Evolutionary conservation across 2,113 vertebrate genomes (phyloP), one percentile per base, ranked within the genome.

Genomic region (Ammospiza caudacuta): DNA sequence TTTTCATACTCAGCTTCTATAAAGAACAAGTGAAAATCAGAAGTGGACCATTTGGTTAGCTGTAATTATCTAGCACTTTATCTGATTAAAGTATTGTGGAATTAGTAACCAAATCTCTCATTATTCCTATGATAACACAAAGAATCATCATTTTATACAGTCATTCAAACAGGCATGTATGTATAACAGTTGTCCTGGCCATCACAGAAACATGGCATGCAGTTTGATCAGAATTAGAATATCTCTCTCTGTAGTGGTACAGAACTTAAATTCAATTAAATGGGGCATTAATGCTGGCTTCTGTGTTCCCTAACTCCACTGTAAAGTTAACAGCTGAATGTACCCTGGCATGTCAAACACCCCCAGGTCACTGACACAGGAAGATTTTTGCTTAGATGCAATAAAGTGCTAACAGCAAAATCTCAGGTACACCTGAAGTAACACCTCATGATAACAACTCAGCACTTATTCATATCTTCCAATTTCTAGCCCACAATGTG

Each of bases 71-170:
- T 46, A 69, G 75, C 68, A 76, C 75, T 91, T 94, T 47, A 89
- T 89, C 90, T 68, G 89, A 96, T 94, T 92, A 86, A 93, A 94
- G 24, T 47, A 62, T 77, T 62, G 64, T 47, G 54, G 90, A 89
- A 93, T 86, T 94, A 96, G 66, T 80, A 94, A 93, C 18, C 91
- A 84, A 74, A 85, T 85, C 66, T 90, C 59, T 89, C 62, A 37
- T 93, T 89, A 91, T 61, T 93, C 75, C 79, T 66, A 12, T 16
- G 31, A 57, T 31, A 94, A 62, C 39, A 68, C 52, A 83, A 89
- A 84, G 59, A 83, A 86, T 85, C 43, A 63, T 41, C 49, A 84
- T 80, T 81, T 95, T 63, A 70, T 23, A 74, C 35, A 61, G 79
- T 79, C 69, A 84, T 49, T 76, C 35, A 31, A 78, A 74, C 7